Evolutionary conservation across 2,797 vertebrate species (phyloP).

Genomic region (Hozukius guyotensis): DNA sequence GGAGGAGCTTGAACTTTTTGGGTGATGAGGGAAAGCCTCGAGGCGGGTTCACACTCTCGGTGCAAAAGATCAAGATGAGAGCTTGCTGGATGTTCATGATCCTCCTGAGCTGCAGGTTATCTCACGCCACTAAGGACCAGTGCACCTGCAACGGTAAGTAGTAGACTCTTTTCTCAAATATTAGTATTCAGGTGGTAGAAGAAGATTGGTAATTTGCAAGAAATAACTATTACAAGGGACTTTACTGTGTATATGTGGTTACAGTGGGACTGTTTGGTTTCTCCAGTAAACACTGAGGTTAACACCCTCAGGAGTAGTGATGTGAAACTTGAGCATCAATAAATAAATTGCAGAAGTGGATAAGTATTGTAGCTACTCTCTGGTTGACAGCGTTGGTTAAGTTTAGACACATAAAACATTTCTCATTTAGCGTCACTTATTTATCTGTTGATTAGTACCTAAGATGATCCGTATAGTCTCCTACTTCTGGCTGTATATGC

Average conservation of each 20-base stretch:
- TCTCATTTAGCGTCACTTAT: background rate
- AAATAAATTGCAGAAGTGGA: background rate
- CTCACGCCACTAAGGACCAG: background rate
- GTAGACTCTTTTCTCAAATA: background rate
- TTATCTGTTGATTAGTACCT: background rate
- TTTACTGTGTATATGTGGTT: background rate
- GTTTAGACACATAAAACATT: too few species aligned
- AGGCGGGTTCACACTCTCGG: background rate
- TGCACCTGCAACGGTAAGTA: constrained; percentile 19
- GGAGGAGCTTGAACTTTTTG: background rate
- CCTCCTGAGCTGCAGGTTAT: constrained; percentile 25
- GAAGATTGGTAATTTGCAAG: background rate
- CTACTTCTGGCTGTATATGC: background rate
- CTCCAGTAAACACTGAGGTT: background rate
- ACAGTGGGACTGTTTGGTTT: background rate
- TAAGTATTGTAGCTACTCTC: background rate
- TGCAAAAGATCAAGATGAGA: constrained; percentile 33
- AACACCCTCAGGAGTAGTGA: background rate
- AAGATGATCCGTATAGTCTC: background rate
- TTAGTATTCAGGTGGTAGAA: background rate
- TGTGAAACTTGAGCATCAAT: background rate
- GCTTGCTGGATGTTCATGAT: constrained; percentile 40
- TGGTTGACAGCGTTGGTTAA: background rate
- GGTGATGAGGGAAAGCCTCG: constrained; percentile 25
- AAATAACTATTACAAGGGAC: background rate